Conservation (phyloP, 2,888 invertebrate species). For the Drosophila paramelanica region DNA sequence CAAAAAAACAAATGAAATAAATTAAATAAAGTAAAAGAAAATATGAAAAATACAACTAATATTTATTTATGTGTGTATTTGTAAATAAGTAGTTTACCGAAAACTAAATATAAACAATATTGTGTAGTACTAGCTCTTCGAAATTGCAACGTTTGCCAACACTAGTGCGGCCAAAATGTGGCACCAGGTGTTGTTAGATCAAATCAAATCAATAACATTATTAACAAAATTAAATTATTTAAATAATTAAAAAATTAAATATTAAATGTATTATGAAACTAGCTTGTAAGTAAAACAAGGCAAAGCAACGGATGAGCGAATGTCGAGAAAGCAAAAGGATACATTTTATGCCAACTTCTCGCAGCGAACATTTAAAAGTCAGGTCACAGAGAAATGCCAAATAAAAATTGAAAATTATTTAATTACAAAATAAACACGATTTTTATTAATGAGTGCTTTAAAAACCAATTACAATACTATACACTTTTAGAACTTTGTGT, state of each 20-base stretch:
- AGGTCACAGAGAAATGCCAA: constrained; percentile 38
- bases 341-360: constrained; percentile 60
- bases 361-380: constrained; percentile 56
- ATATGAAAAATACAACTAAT: not conserved
- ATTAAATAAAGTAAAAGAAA: constrained; percentile 5
- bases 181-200: constrained; percentile 48
- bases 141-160: constrained; percentile 49
- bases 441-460: not conserved
- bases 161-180: constrained; percentile 53
- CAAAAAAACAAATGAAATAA: constrained; percentile 20
- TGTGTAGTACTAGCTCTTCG: constrained; percentile 55
- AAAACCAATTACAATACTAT: no score
- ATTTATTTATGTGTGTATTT: constrained; percentile 58
- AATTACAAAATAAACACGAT: constrained; percentile 38
- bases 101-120: constrained; percentile 44
- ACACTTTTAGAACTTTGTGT: no score
- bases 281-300: constrained; percentile 53
- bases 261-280: constrained; percentile 48
- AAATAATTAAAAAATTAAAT: constrained; percentile 19
- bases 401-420: constrained; percentile 54
- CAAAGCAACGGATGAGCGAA: constrained; percentile 39
- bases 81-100: constrained; percentile 63
- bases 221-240: constrained; percentile 35
- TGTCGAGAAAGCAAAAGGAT: constrained; percentile 20
- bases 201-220: constrained; percentile 44